Evolutionary conservation across 2,797 vertebrate species (phyloP).

Genomic region (Borostomias antarcticus): DNA sequence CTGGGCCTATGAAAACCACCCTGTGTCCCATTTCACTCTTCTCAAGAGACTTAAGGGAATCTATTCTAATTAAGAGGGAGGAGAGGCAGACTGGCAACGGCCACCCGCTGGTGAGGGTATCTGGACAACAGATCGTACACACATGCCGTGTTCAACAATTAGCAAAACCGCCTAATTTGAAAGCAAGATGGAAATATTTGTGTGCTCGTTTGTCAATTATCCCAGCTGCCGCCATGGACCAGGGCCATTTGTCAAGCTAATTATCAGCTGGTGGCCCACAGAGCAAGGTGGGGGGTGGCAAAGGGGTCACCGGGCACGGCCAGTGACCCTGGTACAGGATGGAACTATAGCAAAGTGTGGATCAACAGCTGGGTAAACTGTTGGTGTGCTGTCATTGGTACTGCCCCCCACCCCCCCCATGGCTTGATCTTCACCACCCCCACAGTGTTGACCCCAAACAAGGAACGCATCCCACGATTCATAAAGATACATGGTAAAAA

Average conservation of each 20-base stretch:
- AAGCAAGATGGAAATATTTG: slow-evolving; percentile 56
- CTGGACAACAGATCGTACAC: slow-evolving; percentile 18
- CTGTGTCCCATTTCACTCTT: neutral
- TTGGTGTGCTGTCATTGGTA: neutral
- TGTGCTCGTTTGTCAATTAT: slow-evolving; percentile 65
- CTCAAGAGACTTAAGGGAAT: neutral
- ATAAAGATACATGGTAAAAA: too few species aligned
- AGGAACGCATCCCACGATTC: too few species aligned
- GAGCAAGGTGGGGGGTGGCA: slow-evolving; percentile 35
- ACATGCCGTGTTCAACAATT: slow-evolving; percentile 48
- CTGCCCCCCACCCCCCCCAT: neutral
- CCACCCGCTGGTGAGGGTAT: slow-evolving; percentile 4
- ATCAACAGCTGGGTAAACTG: slow-evolving; percentile 18
- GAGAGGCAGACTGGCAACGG: too few species aligned
- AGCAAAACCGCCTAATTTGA: slow-evolving; percentile 42
- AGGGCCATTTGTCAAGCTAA: slow-evolving; percentile 64
- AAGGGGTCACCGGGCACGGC: slow-evolving; percentile 14
- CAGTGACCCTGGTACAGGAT: slow-evolving; percentile 32
- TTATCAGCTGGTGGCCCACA: slow-evolving; percentile 56
- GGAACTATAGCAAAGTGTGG: slow-evolving; percentile 7
- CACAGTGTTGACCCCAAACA: too few species aligned
- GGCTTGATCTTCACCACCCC: neutral
- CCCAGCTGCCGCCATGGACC: slow-evolving; percentile 44
- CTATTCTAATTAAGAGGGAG: too few species aligned
- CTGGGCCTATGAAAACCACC: neutral